A percentile compares a stretch with the other conserved stretches of the same genome.
Evolutionary conservation across 1,140 invertebrate species (phyloP).

Genomic region (Bursaphelenchus mucronatus): DNA sequence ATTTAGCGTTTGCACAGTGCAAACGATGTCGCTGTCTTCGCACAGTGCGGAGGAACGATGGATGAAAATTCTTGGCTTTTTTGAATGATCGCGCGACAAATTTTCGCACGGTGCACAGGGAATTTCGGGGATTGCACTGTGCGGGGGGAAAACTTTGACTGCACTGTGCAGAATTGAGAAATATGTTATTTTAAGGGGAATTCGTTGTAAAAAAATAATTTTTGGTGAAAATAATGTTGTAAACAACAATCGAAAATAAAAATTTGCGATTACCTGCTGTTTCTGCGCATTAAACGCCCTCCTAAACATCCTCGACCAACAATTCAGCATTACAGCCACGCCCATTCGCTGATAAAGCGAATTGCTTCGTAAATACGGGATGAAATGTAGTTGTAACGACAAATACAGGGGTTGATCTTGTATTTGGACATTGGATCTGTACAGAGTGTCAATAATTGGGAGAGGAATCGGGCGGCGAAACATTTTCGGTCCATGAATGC

Average conservation of each 20-base stretch:
- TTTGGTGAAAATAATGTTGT: neutral
- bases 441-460: constrained; percentile 40
- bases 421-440: constrained; percentile 21
- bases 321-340: constrained; percentile 36
- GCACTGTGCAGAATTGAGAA: too few species aligned
- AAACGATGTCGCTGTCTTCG: too few species aligned
- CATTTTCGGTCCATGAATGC: constrained; percentile 41
- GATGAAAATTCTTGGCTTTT: too few species aligned
- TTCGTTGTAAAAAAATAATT: neutral
- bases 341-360: constrained; percentile 45
- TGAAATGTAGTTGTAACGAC: constrained; percentile 41
- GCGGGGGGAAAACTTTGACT: too few species aligned
- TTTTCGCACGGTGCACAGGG: too few species aligned
- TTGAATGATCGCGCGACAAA: too few species aligned
- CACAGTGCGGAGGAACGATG: too few species aligned
- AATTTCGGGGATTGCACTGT: too few species aligned
- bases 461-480: constrained; percentile 44
- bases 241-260: too few species aligned
- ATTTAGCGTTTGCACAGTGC: too few species aligned
- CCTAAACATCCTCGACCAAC: constrained; percentile 26
- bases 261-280: constrained; percentile 23
- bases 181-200: too few species aligned
- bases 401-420: constrained; percentile 35
- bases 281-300: constrained; percentile 14
- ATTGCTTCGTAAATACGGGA: constrained; percentile 42